Evolutionary conservation across 2,797 vertebrate genomes (phyloP).

Genomic region (Rhinogobio ventralis): DNA sequence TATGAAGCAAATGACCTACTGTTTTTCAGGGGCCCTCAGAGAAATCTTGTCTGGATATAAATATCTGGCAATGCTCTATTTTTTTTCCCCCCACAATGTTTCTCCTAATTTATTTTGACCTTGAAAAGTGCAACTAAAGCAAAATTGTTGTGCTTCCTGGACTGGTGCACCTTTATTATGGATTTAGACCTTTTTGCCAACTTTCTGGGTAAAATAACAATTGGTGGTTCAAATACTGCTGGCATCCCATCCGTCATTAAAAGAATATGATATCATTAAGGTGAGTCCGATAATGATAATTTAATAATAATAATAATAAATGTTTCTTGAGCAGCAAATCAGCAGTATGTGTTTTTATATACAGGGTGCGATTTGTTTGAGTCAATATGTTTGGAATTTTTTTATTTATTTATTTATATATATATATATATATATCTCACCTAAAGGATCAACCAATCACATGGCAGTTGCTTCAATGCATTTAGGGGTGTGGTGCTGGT

Average conservation of each 20-base stretch:
- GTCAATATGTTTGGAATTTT: too few species aligned
- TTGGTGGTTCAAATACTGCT: slow-evolving; percentile 1
- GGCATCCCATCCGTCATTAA: neutral
- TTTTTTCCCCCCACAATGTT: neutral
- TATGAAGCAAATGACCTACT: neutral
- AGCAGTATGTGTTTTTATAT: too few species aligned
- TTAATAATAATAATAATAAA: neutral
- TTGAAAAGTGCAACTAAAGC: neutral
- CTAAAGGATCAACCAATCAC: too few species aligned
- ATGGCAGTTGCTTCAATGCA: too few species aligned
- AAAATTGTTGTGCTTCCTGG: neutral
- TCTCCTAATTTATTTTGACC: slow-evolving; percentile 10
- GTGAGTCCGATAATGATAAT: neutral
- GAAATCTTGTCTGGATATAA: neutral
- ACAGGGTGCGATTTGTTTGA: too few species aligned
- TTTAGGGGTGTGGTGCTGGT: too few species aligned
- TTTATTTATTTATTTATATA: too few species aligned
- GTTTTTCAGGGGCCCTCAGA: neutral
- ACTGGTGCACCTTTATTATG: neutral
- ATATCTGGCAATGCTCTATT: neutral
- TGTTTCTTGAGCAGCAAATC: too few species aligned
- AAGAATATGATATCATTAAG: neutral
- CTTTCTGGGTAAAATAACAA: slow-evolving; percentile 13
- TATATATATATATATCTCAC: too few species aligned
- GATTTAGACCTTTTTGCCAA: slow-evolving; percentile 24